phyloP scores from a whole-genome alignment of 2,797 vertebrate genomes.

The Delichon dasypus region DNA sequence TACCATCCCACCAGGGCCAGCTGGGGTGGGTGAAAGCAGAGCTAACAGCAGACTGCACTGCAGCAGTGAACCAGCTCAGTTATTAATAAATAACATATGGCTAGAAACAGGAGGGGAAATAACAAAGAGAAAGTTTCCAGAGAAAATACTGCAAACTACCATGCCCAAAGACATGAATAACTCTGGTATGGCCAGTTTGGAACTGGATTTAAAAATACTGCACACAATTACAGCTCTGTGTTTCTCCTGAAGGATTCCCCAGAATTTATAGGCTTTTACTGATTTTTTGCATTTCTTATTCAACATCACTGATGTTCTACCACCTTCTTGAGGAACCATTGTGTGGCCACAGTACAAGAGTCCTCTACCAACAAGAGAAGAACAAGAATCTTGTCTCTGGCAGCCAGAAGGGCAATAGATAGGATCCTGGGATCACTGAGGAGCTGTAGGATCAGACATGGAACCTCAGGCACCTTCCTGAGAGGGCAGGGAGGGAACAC shows the following conservation, averaged over 20 bases:
- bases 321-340: neutral
- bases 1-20: neutral
- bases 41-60: neutral
- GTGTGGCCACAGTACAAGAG: neutral
- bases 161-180: neutral
- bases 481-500: neutral
- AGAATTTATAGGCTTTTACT: neutral
- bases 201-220: neutral
- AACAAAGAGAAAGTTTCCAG: neutral
- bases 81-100: slow-evolving; percentile 6
- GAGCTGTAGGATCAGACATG: neutral
- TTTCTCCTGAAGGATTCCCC: neutral
- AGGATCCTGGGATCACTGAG: neutral
- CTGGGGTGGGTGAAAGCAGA: neutral
- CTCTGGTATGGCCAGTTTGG: neutral
- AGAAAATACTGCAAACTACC: neutral
- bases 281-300: neutral
- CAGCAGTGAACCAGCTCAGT: neutral
- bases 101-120: neutral
- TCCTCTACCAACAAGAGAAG: neutral
- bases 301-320: neutral
- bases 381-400: neutral
- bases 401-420: neutral
- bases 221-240: neutral
- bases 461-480: neutral